These are phyloP conservation scores for Drosophila subpulchrella DNA, from an alignment of 1,140 invertebrate genomes.

Conservation along the genomic window DNA sequence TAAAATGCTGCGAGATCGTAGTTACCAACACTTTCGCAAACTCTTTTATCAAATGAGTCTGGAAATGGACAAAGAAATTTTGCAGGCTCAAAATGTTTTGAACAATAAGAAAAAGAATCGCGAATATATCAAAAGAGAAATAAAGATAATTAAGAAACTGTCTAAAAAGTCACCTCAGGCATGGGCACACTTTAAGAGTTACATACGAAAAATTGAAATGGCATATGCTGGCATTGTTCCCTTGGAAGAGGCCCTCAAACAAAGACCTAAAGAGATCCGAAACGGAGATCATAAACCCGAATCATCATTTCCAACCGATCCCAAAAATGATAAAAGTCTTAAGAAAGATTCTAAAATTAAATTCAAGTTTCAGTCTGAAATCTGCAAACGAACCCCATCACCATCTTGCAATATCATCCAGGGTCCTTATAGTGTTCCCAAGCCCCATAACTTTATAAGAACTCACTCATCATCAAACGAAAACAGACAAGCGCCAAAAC, in stretches of 20 bases:
- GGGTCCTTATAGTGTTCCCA: background rate
- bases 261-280: background rate
- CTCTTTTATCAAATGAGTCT: background rate
- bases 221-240: background rate
- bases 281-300: background rate
- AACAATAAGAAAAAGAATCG: background rate
- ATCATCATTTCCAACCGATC: background rate
- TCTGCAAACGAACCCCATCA: background rate
- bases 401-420: background rate
- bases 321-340: no score
- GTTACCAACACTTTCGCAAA: background rate
- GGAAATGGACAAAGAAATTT: background rate
- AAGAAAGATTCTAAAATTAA: background rate
- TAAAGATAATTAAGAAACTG: background rate
- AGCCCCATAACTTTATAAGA: background rate
- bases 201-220: background rate
- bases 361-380: no score
- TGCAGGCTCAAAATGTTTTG: background rate
- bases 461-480: background rate
- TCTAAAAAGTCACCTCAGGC: background rate
- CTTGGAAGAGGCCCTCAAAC: background rate
- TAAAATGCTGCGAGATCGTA: background rate
- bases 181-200: background rate
- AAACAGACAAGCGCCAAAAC: background rate
- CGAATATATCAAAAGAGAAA: background rate